These are phyloP conservation scores for Thaleichthys pacificus DNA, from an alignment of 2,797 vertebrate species.

Conservation along the genomic window DNA sequence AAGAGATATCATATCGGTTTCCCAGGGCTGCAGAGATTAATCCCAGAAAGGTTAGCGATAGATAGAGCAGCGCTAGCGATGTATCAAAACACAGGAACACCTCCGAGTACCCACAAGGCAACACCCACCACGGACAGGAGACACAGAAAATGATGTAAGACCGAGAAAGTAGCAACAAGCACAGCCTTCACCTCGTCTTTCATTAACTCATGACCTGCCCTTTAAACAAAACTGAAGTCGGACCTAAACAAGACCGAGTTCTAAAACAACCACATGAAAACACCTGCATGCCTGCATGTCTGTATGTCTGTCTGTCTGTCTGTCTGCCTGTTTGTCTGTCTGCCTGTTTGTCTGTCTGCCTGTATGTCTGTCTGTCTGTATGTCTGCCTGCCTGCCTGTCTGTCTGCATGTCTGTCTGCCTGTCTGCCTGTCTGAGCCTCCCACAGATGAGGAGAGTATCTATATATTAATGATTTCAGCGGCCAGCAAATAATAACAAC, in stretches of 20 bases:
- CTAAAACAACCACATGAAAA: no score
- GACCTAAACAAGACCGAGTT: neutral
- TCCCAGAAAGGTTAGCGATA: conserved; percentile 40
- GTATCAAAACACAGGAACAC: conserved; percentile 1
- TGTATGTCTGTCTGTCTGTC: no score
- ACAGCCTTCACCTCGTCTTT: neutral
- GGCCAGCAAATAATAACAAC: neutral
- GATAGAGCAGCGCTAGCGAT: neutral
- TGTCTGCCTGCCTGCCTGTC: no score
- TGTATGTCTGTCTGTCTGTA: no score
- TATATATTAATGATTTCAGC: no score
- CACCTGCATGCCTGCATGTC: no score
- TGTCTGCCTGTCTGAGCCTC: no score
- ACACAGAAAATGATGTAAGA: neutral
- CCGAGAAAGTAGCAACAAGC: neutral
- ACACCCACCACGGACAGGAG: neutral
- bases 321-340: no score
- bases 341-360: no score
- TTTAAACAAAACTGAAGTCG: neutral
- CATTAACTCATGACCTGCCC: neutral
- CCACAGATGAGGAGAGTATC: no score
- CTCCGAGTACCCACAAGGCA: neutral
- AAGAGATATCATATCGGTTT: conserved; percentile 49
- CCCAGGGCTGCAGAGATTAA: conserved; percentile 26
- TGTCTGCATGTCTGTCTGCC: no score